Base-by-base conservation (phyloP, 2,113 vertebrate species). In the Passerina amoena region DNA sequence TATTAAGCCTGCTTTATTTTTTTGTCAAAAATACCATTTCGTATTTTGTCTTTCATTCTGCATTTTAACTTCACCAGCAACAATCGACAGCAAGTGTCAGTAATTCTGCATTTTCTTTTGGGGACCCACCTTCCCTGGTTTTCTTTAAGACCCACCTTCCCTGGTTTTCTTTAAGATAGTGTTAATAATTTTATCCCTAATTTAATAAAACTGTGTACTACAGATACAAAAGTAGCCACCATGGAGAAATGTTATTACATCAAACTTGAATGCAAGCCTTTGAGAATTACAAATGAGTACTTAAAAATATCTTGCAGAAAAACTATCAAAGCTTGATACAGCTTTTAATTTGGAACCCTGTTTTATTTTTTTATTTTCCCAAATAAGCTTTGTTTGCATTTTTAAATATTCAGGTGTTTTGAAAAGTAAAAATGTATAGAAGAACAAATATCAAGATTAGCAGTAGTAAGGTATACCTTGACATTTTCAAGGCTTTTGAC, bases 71-170 rank as follows among this genome's bases (percentile, higher is more conserved):
- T 35, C 20, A 71, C 4, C 19, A 79, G 3, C 23, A 30, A 20
- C 20, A 76, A 89, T 25, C 10, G 37, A 47, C 16, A 79, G 11
- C 21, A 75, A 72, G 14, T 18, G 13, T 45, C 71, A 57, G 16
- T 48, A 86, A 51, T 80, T 57, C 31, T 77, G 7, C 21, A 20
- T 53, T 77, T 69, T 77, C 3, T 54, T 70, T 28, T 68, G 22
- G 4, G 12, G 4, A 2, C 2, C 3, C 11, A 60, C 5, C 5
- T 90, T 10, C 24, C 8, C 20, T 33, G 3, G 1, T 45, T 77
- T 22, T 80, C 33, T 90, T 70, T 47, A 54, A 12, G 8, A 2
- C 2, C 3, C 11, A 60, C 5, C 5, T 90, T 10, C 24, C 8
- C 20, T 33, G 3, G 1, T 45, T 77, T 22, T 80, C 33, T 90